These are phyloP conservation scores for Bombus affinis DNA, from an alignment of 1,140 invertebrate species.

Conservation along the genomic window DNA sequence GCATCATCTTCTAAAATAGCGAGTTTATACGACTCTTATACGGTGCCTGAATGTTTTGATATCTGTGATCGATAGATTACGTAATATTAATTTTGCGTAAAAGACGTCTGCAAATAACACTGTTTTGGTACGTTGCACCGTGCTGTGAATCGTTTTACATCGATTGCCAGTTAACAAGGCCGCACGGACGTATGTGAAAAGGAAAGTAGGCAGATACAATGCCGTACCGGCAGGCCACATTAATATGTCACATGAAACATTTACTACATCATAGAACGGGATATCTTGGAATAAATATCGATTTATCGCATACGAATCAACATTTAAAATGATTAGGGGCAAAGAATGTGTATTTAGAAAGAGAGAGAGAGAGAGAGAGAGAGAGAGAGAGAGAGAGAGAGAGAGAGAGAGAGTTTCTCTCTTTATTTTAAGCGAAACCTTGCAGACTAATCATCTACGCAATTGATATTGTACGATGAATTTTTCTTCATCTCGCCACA, in stretches of 20 bases:
- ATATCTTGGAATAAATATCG: conserved; percentile 18
- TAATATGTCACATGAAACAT: conserved; percentile 19
- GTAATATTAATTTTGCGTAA: neutral
- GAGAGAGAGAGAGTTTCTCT: neutral
- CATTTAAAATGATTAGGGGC: neutral
- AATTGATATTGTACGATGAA: conserved; percentile 14
- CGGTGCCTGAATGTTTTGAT: too few species aligned
- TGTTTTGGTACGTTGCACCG: neutral
- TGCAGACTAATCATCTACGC: neutral
- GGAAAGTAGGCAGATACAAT: neutral
- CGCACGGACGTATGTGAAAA: conserved; percentile 1
- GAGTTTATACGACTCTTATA: too few species aligned
- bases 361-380: neutral
- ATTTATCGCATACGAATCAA: conserved; percentile 1
- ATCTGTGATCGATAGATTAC: too few species aligned
- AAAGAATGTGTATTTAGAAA: too few species aligned
- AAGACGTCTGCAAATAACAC: neutral
- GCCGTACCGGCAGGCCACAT: neutral
- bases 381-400: neutral
- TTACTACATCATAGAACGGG: neutral
- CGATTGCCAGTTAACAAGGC: conserved; percentile 10
- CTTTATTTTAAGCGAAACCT: neutral
- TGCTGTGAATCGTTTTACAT: neutral
- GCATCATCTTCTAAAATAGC: too few species aligned
- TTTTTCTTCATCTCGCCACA: neutral